Conservation (phyloP, 1,140 invertebrate genomes). For the Lepidurus arcticus region DNA sequence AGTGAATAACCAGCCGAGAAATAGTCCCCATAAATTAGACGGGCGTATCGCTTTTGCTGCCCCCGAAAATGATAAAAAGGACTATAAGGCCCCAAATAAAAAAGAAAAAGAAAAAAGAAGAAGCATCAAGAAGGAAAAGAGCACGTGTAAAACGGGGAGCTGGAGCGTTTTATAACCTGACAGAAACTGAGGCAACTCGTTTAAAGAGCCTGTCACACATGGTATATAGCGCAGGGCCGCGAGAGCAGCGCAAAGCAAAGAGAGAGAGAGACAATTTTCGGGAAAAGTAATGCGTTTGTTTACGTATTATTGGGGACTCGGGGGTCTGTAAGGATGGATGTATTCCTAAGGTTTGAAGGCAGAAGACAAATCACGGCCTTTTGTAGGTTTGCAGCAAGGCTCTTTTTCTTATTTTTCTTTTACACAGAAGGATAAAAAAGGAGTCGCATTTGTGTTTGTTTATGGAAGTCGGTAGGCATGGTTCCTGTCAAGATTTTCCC, state of each 20-base stretch:
- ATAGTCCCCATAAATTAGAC: conserved; percentile 33
- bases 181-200: conserved; percentile 18
- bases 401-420: too few relatives aligned
- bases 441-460: conserved; percentile 15
- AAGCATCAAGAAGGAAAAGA: conserved; percentile 11
- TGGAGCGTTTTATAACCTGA: conserved; percentile 21
- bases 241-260: not conserved
- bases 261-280: not conserved
- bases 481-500: conserved; percentile 12
- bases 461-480: conserved; percentile 21
- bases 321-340: not conserved
- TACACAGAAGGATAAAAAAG: not conserved
- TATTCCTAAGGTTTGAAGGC: not conserved
- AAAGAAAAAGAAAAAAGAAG: not conserved
- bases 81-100: not conserved
- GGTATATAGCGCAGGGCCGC: not conserved
- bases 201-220: conserved; percentile 19
- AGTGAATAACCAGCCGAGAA: conserved; percentile 36
- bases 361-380: not conserved
- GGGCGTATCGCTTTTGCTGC: conserved; percentile 20
- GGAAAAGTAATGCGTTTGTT: not conserved
- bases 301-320: not conserved
- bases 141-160: conserved; percentile 17
- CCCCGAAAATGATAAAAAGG: conserved; percentile 13
- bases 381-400: not conserved